Conservation (phyloP, 2,888 invertebrate species). For the Uloborus plumipes region DNA sequence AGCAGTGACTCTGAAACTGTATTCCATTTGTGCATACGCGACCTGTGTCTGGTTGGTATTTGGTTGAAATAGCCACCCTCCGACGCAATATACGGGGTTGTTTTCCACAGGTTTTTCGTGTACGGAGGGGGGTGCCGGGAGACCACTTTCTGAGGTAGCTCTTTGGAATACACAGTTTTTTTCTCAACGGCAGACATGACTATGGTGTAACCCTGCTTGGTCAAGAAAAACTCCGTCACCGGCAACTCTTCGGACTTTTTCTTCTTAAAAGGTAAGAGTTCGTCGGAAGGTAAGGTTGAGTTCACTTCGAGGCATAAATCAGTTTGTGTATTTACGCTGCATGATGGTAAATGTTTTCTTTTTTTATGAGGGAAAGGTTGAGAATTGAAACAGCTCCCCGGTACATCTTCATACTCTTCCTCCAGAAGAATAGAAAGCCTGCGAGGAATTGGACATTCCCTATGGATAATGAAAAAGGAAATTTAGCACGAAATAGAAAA, state of each 20-base stretch:
- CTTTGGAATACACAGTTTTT: conserved; percentile 41
- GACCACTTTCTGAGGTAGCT: conserved; percentile 43
- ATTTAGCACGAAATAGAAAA: conserved; percentile 2
- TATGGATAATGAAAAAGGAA: conserved; percentile 45
- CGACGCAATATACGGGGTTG: conserved; percentile 10
- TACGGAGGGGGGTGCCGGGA: conserved; percentile 55
- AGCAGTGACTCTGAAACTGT: conserved; percentile 41
- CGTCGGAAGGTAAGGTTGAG: neutral
- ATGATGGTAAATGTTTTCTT: conserved; percentile 31
- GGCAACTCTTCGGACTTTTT: conserved; percentile 14
- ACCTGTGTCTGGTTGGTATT: conserved; percentile 11
- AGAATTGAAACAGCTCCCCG: conserved; percentile 49
- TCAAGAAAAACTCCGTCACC: conserved; percentile 22
- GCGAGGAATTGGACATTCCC: conserved; percentile 56
- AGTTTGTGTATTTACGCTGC: conserved; percentile 55
- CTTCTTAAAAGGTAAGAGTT: neutral
- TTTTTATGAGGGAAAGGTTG: conserved; percentile 36
- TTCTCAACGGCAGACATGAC: conserved; percentile 44
- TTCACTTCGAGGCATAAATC: conserved; percentile 36
- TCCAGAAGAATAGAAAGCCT: conserved; percentile 58
- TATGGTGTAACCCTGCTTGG: conserved; percentile 35
- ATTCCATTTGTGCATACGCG: conserved; percentile 35
- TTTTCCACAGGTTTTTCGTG: conserved; percentile 21
- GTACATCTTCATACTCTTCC: conserved; percentile 53
- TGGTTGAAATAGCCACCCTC: conserved; percentile 22